Base-by-base conservation (phyloP, 1,140 invertebrate species). In the honey bee (Apis mellifera) region DNA sequence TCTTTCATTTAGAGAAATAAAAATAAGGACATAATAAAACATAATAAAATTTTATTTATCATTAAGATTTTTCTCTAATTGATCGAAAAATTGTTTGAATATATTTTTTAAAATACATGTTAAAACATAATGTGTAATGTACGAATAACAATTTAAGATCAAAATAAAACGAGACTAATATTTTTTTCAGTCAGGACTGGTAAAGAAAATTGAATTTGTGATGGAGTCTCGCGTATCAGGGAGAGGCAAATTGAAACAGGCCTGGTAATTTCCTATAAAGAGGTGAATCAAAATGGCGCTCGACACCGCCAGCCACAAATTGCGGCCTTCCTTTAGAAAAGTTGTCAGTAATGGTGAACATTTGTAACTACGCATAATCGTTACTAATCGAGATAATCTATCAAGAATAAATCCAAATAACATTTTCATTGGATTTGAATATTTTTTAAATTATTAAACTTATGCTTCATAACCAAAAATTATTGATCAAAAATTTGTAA, bases 211-310 rank as follows among this genome's bases (percentile, higher is more conserved):
- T 71, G 32, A 23, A 71, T 83, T 79, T 57, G 69, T 59, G 42
- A 71, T 12, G 66, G 59, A 71, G 54, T 65, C 59, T 21, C 62
- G 72, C 54, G 54, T 76, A 68, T 68, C 64, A n/a, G 50, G 65
- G 12, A 78, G 54, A 55, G 11, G 72, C 55, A 82, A 82, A 82
- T 82, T 82, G 65, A 82, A 62, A 82, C 75, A 82, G 74, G 68
- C 66, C 81, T 55, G 81, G 74, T 78, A 77, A 82, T 82, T 82
- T 82, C 75, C 81, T 82, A 75, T 55, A 82, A 71, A 78, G 75
- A 65, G 81, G 55, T 48, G 81, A 78, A 78, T 78, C 81, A 82
- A 82, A 82, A 82, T 82, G 74, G 81, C 81, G 65, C 17, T 32
- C 50, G 64, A 64, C 66, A 23, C 55, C 48, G 17, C 42, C 9